Evolutionary conservation across 2,888 invertebrate species (phyloP).

Genomic region (Agrypnus murinus): DNA sequence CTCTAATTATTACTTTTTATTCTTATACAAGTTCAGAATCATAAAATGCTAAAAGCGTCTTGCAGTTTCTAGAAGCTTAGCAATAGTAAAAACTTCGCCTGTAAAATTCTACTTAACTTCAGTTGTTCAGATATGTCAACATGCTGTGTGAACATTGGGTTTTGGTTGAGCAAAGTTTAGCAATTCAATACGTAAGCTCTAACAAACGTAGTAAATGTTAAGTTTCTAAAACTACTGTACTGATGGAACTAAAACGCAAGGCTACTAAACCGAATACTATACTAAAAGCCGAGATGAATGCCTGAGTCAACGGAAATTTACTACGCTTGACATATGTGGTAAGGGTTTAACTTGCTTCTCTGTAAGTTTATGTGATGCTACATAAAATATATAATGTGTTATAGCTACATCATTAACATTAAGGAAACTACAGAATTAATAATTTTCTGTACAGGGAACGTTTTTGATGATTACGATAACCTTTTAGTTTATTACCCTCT

Average conservation of each 20-base stretch:
- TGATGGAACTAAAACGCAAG: constrained; percentile 21
- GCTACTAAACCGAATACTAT: constrained; percentile 6
- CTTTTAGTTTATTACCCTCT: neutral
- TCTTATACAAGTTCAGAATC: too few species aligned
- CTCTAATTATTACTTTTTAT: too few species aligned
- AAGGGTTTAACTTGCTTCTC: constrained; percentile 16
- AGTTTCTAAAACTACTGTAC: constrained; percentile 10
- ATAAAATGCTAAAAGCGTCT: too few species aligned
- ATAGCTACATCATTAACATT: constrained; percentile 10
- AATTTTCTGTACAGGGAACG: neutral
- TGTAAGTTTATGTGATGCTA: constrained; percentile 21
- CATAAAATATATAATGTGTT: constrained; percentile 18
- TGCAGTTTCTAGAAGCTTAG: too few species aligned
- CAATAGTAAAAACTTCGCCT: too few species aligned
- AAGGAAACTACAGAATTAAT: constrained; percentile 5
- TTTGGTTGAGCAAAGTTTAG: neutral
- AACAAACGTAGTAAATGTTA: constrained; percentile 7
- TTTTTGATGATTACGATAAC: neutral
- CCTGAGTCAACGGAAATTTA: constrained; percentile 27
- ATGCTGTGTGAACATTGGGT: neutral
- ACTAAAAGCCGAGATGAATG: constrained; percentile 38
- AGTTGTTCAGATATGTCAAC: too few species aligned
- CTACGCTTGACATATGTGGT: constrained; percentile 31
- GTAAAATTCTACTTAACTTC: too few species aligned
- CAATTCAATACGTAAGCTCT: neutral